phyloP scores from a whole-genome alignment of 1,140 invertebrate genomes.

The Psilanteris sp. region DNA sequence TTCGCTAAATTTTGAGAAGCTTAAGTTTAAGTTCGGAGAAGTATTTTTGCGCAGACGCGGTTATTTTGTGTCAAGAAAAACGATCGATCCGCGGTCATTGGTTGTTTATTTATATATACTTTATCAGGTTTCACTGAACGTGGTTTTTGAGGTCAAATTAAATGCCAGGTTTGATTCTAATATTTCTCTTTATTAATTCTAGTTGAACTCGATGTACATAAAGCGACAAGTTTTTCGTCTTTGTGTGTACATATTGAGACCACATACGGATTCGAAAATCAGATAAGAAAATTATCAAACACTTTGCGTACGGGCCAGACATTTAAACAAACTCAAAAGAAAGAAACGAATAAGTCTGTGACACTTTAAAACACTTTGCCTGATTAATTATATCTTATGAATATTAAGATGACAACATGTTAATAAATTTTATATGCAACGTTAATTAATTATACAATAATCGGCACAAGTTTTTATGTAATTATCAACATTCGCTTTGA shows the following conservation, averaged over 20 bases:
- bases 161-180: too few relatives aligned
- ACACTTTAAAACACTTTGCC: constrained; percentile 13
- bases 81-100: too few relatives aligned
- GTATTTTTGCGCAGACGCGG: neutral
- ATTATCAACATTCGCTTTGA: too few relatives aligned
- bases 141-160: too few relatives aligned
- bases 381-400: constrained; percentile 20
- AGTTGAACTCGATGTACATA: neutral
- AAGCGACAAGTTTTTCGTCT: constrained; percentile 5
- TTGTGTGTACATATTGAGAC: constrained; percentile 4
- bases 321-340: constrained; percentile 34
- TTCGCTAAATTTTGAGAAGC: constrained; percentile 16
- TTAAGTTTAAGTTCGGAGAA: too few relatives aligned
- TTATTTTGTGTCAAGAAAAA: too few relatives aligned
- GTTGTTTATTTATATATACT: too few relatives aligned
- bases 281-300: constrained; percentile 44
- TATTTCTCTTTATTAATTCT: too few relatives aligned
- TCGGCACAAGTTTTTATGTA: too few relatives aligned
- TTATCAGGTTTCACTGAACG: too few relatives aligned
- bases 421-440: constrained; percentile 1
- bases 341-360: constrained; percentile 8
- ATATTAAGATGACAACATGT: constrained; percentile 24
- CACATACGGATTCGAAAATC: constrained; percentile 22
- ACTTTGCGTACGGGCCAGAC: constrained; percentile 30
- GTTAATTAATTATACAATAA: neutral